Evolutionary conservation across 23 tunicate genomes (phyloP), one percentile per base, ranked within the genome.

Genomic region (Halocynthia aurantium): DNA sequence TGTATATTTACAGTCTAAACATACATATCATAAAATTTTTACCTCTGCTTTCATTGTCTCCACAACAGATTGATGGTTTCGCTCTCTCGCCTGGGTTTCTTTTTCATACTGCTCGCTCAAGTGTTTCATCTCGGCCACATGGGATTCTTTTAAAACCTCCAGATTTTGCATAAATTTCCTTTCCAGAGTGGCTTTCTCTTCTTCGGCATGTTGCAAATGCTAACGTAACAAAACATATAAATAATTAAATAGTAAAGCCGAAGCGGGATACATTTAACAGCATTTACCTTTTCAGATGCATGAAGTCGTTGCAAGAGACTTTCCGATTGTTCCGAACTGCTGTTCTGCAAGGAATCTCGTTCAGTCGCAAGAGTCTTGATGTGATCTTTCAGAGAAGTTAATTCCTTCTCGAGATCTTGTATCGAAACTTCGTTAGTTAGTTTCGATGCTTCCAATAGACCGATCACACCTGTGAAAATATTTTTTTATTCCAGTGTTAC

Each of bases 371-470:
- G 44, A 12, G 81, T 84, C n/a, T 62, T 62, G 18, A 66, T 66
- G 77, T 85, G 63, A 49, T 51, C 69, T 72, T 76, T 92, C 53
- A 83, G 12, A 12, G 71, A 78, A 53, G 61, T 76, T 77, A 92
- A 69, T 65, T 92, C 93, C 13, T 80, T 76, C 64, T 92, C 91
- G 52, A 92, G 79, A 31, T 79, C 98, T 51, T 61, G 92, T 44
- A 92, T 92, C 60, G 80, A 82, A 53, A 84, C 98, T 11, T 92
- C 87, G 52, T 92, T 91, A 52, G 90, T 86, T n/a, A 83, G 44
- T 75, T 92, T 92, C 15, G 81, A 80, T 0, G 98, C 98, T 78
- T 92, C 98, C 81, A 92, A 64, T 63, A 92, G 81, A 12, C 98
- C 98, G 67, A 92, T 92, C 5, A 86, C 75, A 88, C 86, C 98